Conservation (phyloP, 2,113 vertebrate genomes). For the Oryctolagus cuniculus region mOryCun1.1 NC_091439.1:92817001-92817500, state of each 20-base stretch:
- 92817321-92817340: neutral
- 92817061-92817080: constrained; percentile 17
- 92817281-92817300: constrained; percentile 39
- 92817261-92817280: neutral
- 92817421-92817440: constrained; percentile 24
- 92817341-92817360: neutral
- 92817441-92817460: neutral
- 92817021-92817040: neutral
- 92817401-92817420: constrained; percentile 42
- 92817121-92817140: neutral
- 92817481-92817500: constrained; percentile 24
- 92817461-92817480: constrained; percentile 22
- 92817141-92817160: neutral
- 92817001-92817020: neutral
- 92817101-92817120: constrained; percentile 2
- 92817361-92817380: constrained; percentile 50
- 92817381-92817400: constrained; percentile 28
- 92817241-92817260: neutral
- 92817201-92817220: constrained; percentile 20
- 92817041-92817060: neutral
- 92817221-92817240: neutral
- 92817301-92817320: constrained; percentile 25
- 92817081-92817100: neutral
- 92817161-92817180: constrained; percentile 30
- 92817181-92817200: constrained; percentile 45